These are phyloP conservation scores for Dermatemys mawii DNA, from an alignment of 2,113 vertebrate genomes.

Conservation along the genomic window DNA sequence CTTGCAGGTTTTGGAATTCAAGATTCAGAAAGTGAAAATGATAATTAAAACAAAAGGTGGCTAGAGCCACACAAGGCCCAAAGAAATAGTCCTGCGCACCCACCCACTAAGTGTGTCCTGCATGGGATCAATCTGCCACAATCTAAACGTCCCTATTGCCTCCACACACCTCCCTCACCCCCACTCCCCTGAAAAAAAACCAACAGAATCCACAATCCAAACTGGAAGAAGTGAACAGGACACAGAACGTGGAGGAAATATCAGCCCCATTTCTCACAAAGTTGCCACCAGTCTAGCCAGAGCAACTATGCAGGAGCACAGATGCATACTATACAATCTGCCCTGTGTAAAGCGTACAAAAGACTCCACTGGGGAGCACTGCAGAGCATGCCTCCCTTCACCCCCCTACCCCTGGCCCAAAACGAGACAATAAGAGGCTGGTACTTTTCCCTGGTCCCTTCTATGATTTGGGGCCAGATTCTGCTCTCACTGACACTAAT, in stretches of 20 bases:
- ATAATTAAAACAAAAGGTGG: background rate
- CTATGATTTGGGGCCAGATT: background rate
- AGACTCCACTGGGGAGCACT: slow-evolving; percentile 38
- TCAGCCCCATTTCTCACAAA: background rate
- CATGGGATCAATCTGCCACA: background rate
- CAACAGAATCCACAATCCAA: background rate
- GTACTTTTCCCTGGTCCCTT: slow-evolving; percentile 33
- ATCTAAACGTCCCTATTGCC: background rate
- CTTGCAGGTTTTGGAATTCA: background rate
- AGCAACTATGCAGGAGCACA: slow-evolving; percentile 5
- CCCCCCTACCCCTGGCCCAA: too few relatives aligned
- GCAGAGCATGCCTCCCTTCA: too few relatives aligned
- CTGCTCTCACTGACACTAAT: background rate
- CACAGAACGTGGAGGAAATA: slow-evolving; percentile 13
- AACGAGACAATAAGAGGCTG: slow-evolving; percentile 2
- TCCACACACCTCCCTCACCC: background rate
- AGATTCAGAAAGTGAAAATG: background rate
- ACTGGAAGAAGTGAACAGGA: rapidly evolving
- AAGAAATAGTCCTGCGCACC: background rate
- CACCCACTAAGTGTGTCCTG: background rate
- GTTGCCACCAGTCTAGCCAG: slow-evolving; percentile 23
- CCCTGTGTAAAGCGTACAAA: slow-evolving; percentile 63
- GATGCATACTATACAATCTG: background rate
- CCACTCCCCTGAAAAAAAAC: background rate
- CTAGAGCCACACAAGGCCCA: background rate